These are phyloP conservation scores for Platycnemis pennipes DNA, from an alignment of 2,888 invertebrate species.

Conservation along the genomic window DNA sequence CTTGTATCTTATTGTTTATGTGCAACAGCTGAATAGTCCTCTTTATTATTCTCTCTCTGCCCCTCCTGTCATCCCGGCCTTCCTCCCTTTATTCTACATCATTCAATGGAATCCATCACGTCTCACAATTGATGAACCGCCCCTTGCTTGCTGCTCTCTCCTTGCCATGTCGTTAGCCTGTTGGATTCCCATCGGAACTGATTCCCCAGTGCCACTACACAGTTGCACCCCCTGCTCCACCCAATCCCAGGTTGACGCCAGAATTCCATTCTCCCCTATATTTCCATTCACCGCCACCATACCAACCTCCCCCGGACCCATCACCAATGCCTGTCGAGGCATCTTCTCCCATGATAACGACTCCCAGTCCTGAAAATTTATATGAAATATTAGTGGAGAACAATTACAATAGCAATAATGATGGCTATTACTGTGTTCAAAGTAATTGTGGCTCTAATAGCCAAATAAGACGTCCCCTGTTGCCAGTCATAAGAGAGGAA, in stretches of 20 bases:
- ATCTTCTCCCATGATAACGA: slow-evolving; percentile 76
- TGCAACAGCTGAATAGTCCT: not conserved
- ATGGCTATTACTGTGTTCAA: slow-evolving; percentile 57
- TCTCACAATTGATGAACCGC: not conserved
- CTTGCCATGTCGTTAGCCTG: slow-evolving; percentile 28
- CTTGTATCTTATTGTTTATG: not conserved
- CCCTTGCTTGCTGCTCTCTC: slow-evolving; percentile 33
- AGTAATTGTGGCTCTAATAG: slow-evolving; percentile 30
- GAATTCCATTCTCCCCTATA: slow-evolving; percentile 33
- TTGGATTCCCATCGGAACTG: slow-evolving; percentile 56
- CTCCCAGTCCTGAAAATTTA: slow-evolving; percentile 69
- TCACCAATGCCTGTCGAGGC: slow-evolving; percentile 79
- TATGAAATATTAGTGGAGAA: slow-evolving; percentile 74
- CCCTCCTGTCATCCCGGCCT: slow-evolving; percentile 5
- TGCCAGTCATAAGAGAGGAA: slow-evolving; percentile 70
- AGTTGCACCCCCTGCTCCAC: slow-evolving; percentile 29
- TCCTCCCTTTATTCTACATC: not conserved
- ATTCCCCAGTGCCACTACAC: slow-evolving; percentile 33
- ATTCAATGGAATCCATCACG: not conserved
- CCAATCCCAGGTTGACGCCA: slow-evolving; percentile 39
- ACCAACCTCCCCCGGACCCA: slow-evolving; percentile 89
- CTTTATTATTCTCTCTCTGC: slow-evolving; percentile 44
- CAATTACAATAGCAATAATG: slow-evolving; percentile 71
- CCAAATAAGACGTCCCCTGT: slow-evolving; percentile 68
- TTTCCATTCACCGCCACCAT: slow-evolving; percentile 83